These are phyloP conservation scores for Dichetophora obliterata DNA, from an alignment of 2,888 invertebrate genomes.

Conservation along the genomic window DNA sequence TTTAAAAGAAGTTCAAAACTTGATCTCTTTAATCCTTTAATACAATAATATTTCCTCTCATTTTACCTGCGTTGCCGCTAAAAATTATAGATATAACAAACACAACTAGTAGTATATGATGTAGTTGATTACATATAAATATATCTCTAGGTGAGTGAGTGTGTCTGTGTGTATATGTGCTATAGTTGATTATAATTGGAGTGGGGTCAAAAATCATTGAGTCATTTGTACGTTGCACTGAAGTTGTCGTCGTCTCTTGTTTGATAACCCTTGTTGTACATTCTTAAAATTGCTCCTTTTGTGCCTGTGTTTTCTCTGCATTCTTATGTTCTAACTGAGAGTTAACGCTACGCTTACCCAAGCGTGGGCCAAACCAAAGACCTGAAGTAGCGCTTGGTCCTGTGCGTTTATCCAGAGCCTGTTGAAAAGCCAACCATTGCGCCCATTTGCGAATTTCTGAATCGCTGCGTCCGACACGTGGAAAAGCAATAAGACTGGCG, in stretches of 20 bases:
- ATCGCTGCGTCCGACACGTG: slow-evolving; percentile 70
- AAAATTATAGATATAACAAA: not conserved
- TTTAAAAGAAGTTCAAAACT: slow-evolving; percentile 50
- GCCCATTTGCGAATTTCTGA: slow-evolving; percentile 66
- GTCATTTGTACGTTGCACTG: slow-evolving; percentile 28
- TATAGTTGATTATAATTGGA: slow-evolving; percentile 6
- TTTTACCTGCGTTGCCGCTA: not conserved
- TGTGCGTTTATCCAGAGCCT: slow-evolving; percentile 66
- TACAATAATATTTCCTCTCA: slow-evolving; percentile 5
- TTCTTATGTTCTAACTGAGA: slow-evolving; percentile 21
- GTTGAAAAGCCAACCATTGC: slow-evolving; percentile 63
- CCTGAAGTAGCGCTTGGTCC: slow-evolving; percentile 69
- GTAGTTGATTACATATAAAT: not conserved
- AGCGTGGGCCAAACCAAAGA: slow-evolving; percentile 79
- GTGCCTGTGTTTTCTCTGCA: slow-evolving; percentile 44
- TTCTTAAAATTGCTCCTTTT: slow-evolving; percentile 52
- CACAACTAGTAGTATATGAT: not conserved
- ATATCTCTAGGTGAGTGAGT: slow-evolving; percentile 22
- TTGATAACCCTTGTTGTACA: not conserved
- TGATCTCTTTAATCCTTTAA: slow-evolving; percentile 54
- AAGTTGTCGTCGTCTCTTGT: slow-evolving; percentile 36
- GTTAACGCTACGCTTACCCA: slow-evolving; percentile 71
- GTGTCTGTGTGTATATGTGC: slow-evolving; percentile 20
- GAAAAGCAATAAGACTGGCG: slow-evolving; percentile 70
- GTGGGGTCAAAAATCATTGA: slow-evolving; percentile 3